Base-by-base conservation (phyloP, 35 echinoderm and acorn worm genomes). In the Nesometra sesokonis region DNA sequence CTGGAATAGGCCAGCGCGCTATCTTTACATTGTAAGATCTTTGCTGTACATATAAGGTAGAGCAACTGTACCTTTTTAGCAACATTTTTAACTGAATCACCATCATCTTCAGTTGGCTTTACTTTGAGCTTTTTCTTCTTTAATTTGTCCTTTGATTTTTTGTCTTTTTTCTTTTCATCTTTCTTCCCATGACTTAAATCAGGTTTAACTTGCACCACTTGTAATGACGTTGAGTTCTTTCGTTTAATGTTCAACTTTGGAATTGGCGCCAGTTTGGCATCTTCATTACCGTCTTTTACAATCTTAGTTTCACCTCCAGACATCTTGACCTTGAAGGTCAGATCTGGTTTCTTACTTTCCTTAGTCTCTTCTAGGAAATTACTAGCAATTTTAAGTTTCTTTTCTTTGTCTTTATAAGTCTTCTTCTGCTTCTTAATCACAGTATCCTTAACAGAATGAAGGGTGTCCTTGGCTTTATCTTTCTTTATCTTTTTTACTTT, bases 401-500 rank as follows among this genome's bases (percentile, higher is more conserved):
- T 67, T 67, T 67, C 52, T 67, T 67, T 67, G 21, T 67, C 52
- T 67, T 67, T 67, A 67, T 67, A 47, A 36, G 13, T 84, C 30
- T 84, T 37, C 40, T 84, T 84, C 17, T 46, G 35, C 46, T 78
- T 76, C 35, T 77, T 83, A 4, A 35, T 47, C 35, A 76, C 47
- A 0, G 57, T 31, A 33, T 89, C 86, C 35, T 89, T 90, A 3
- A 79, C 77, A 17, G 77, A 82, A n/a, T 82, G 82, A n/a, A 84
- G 87, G 0, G 34, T 83, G 3, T 86, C 89, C 29, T 91, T 93
- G 21, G 77, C 79, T 57, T 79, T 35, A 33, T 88, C 86, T 52
- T 86, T 87, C 85, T 89, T 92, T 0, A 86, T 82, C 80, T 97
- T 93, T 67, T 93, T 93, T 52, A 81, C 88, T 15, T 86, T 47